Evolutionary conservation across 2,888 invertebrate genomes (phyloP), one percentile per base, ranked within the genome.

Genomic region (Adela reaumurella): DNA sequence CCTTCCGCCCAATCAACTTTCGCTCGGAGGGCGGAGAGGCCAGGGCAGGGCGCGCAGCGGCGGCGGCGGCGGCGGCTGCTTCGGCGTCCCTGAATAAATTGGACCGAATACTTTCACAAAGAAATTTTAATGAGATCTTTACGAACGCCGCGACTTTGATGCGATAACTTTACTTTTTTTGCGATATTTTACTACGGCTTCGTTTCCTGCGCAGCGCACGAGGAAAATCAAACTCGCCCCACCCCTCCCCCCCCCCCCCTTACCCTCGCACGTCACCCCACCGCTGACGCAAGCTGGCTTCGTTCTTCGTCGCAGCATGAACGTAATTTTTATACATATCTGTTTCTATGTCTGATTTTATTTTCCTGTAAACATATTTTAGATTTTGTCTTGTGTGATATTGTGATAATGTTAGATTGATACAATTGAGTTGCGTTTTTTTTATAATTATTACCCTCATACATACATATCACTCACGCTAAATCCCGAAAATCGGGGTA

Each of bases 121-220:
- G 72, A 69, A 70, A 67, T 73, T 76, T 74, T 77, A 76, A 77
- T 76, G 76, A 76, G 74, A 70, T 70, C 73, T 76, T 69, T 66
- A 68, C 67, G 64, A 64, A 60, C 65, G 63, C 62, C 58, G 64
- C 63, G 68, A 71, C 71, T 74, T 73, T 73, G 74, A 73, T 73
- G 70, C 70, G 69, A 72, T 72, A 74, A 74, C 71, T 74, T 77
- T 49, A 49, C 48, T 46, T 49, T 49, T 72, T 73, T 76, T 72
- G 14, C 68, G 67, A 71, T 71, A 72, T 71, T 74, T 72, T 35
- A 28, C 48, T 49, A 72, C 70, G 65, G 67, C 67, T 67, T 65
- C 59, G 35, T 35, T 35, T 35, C 14, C 35, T 35, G 35, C 35
- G 35, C 35, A 14, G 35, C 24, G 24, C 24, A 24, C 10, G 35